phyloP scores from a whole-genome alignment of 2,888 invertebrate species.

The Choristoneura rosaceana region DNA sequence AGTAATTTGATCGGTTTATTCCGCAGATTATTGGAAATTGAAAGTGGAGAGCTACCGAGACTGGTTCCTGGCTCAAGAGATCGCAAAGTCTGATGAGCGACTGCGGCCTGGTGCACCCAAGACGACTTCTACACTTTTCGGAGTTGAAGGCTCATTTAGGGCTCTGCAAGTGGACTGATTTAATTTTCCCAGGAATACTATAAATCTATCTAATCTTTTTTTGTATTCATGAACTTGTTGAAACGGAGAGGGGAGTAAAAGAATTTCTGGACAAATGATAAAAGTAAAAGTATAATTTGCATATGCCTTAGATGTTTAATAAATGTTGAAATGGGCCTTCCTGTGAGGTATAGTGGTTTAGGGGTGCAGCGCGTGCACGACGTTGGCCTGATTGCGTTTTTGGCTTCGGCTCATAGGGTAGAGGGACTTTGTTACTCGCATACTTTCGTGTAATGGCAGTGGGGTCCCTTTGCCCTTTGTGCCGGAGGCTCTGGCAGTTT shows the following conservation, averaged over 20 bases:
- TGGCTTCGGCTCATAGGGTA: too few species aligned
- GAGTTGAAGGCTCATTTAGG: conserved; percentile 83
- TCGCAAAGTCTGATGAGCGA: conserved; percentile 78
- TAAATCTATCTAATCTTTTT: not conserved
- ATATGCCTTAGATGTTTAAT: not conserved
- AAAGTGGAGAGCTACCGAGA: conserved; percentile 78
- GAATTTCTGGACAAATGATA: not conserved
- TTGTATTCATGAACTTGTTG: not conserved
- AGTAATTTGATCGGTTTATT: not conserved
- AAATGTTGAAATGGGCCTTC: not conserved
- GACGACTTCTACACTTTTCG: conserved; percentile 73
- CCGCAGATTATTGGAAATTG: conserved; percentile 64
- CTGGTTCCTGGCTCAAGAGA: conserved; percentile 77
- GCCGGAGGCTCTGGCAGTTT: too few species aligned
- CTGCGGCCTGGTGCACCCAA: conserved; percentile 76
- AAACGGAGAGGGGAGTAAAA: not conserved
- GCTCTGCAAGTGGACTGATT: conserved; percentile 78
- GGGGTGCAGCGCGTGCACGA: too few species aligned
- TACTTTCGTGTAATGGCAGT: too few species aligned
- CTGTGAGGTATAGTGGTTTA: too few species aligned
- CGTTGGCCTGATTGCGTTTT: too few species aligned
- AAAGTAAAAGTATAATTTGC: not conserved
- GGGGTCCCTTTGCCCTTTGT: too few species aligned
- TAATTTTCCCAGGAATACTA: not conserved
- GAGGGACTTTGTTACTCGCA: too few species aligned